Evolutionary conservation across 2,113 vertebrate species (phyloP), one percentile per base, ranked within the genome.

Genomic region (Bos indicus): DNA sequence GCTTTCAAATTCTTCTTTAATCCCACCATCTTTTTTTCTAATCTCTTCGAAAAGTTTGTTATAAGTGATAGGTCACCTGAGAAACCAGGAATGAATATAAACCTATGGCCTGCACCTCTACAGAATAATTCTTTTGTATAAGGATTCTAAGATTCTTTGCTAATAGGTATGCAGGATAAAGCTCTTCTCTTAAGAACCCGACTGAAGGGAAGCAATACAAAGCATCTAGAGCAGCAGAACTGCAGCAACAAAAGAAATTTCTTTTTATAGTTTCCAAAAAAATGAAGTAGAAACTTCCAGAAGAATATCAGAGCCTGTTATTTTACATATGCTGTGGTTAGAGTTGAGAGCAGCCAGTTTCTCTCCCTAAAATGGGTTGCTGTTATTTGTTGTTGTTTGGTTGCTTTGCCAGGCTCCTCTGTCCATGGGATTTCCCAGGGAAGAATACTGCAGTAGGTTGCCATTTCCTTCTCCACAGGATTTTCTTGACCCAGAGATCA

Each of bases 321-420:
- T 62, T 96, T 95, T 52, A 80, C 94, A 86, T 96, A 85, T 96
- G 94, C 91, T 93, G 90, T 94, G 88, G 80, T 97, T 88, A 96
- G 87, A 83, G 71, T 62, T 95, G 96, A 87, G 87, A 95, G 88
- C 87, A 97, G 91, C 92, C 62, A 81, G 87, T 84, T 77, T 95
- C 81, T 77, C 82, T 85, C 33, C 54, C 88, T 23, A 28, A 28
- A 15, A 28, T 7, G 0, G 26, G 40, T 43, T 77, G 71, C 71
- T 43, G 40, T 43, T 43, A 5, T 25, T 74, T 25, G 36, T 74
- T 77, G 71, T 25, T 74, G 36, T 25, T 40, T 74, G 40, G 71
- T 43, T 43, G 71, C 25, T 77, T 43, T 14, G 36, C 71, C 40
- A 26, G 71, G 36, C 71, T 77, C 40, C 6, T 77, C 36, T 43